Evolutionary conservation across 2,113 vertebrate genomes (phyloP).

Genomic region (Ranitomeya variabilis): DNA sequence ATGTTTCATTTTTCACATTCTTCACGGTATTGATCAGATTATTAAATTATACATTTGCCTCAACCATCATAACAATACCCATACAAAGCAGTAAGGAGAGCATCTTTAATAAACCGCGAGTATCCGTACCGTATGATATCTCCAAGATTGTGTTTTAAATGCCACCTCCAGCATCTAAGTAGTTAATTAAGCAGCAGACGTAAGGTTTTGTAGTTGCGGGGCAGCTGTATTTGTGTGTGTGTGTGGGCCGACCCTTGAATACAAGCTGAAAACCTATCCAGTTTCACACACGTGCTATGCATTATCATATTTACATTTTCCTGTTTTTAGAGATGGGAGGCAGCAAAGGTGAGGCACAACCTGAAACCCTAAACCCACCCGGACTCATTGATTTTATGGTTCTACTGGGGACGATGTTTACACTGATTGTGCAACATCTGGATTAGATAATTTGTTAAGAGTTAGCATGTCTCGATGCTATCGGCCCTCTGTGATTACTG

Average conservation of each 20-base stretch:
- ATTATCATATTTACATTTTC: conserved; percentile 91
- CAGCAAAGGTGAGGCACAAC: conserved; percentile 77
- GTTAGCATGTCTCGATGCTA: conserved; percentile 87
- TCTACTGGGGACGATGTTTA: conserved; percentile 88
- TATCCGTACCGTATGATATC: not conserved
- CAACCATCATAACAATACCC: not conserved
- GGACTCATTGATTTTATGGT: conserved; percentile 97
- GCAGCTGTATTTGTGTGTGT: conserved; percentile 62
- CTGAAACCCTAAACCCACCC: conserved; percentile 89
- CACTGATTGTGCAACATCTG: conserved; percentile 90
- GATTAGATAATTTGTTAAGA: conserved; percentile 98
- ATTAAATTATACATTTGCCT: not conserved
- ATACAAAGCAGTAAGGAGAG: not conserved
- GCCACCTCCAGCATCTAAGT: not conserved
- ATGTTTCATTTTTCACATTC: too few relatives aligned
- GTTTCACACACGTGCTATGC: conserved; percentile 83
- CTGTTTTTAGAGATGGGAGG: conserved; percentile 77
- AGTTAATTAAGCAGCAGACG: conserved; percentile 14
- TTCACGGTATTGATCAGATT: too few relatives aligned
- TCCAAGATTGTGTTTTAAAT: not conserved
- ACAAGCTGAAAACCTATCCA: conserved; percentile 80
- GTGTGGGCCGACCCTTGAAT: conserved; percentile 73
- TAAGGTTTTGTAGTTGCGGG: conserved; percentile 8
- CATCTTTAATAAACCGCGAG: not conserved
- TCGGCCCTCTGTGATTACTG: conserved; percentile 81